Evolutionary conservation across 2,797 vertebrate genomes (phyloP).

Genomic region (Sciaenops ocellatus): DNA sequence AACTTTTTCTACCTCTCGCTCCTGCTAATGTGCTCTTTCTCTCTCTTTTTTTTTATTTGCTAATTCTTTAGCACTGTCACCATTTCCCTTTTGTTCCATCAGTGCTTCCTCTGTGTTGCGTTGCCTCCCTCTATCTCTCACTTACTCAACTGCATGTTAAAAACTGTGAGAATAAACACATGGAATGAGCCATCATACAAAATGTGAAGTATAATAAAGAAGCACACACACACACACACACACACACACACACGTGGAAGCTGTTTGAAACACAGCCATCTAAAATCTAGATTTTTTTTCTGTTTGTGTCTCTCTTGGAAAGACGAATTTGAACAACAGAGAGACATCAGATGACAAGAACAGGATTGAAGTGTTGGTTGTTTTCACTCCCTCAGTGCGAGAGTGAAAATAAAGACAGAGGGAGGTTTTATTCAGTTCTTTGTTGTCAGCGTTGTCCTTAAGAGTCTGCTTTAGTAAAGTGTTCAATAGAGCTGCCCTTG

Average conservation of each 20-base stretch:
- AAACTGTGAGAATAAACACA: not conserved
- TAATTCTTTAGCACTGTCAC: constrained; percentile 1
- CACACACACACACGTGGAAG: too few species aligned
- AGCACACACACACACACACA: too few species aligned
- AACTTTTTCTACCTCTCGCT: constrained; percentile 19
- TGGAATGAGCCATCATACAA: not conserved
- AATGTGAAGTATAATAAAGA: not conserved
- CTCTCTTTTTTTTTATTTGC: too few species aligned
- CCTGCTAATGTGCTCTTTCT: not conserved
- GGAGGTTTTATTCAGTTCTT: constrained; percentile 24
- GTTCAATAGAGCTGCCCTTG: constrained; percentile 14
- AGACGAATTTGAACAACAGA: not conserved
- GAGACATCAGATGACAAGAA: constrained; percentile 17
- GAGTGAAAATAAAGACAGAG: constrained; percentile 6
- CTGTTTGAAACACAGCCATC: too few species aligned
- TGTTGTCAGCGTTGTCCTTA: constrained; percentile 17
- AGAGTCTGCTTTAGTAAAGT: constrained; percentile 29
- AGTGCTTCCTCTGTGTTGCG: not conserved
- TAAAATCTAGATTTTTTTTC: not conserved
- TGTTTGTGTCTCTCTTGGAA: not conserved
- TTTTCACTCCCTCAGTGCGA: constrained; percentile 9
- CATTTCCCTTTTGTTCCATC: not conserved
- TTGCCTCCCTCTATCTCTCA: not conserved
- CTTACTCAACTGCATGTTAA: not conserved
- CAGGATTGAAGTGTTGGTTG: constrained; percentile 12